Evolutionary conservation across 1,140 invertebrate species (phyloP), one percentile per base, ranked within the genome.

Genomic region (Drosophila suzukii): DNA sequence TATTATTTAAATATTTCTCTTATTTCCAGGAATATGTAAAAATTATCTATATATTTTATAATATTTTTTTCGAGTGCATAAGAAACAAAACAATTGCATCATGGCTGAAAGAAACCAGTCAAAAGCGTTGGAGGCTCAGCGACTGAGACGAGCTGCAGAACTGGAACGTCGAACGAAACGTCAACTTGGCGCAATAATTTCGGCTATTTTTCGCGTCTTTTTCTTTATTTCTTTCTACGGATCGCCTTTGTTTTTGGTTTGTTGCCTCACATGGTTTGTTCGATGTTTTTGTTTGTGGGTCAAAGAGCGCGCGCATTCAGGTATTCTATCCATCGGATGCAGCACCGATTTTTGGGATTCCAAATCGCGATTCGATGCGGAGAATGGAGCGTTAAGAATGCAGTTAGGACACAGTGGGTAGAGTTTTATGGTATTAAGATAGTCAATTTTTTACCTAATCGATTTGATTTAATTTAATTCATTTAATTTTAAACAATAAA

Each of bases 151-250:
- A 46, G 38, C 54, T 60, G 75, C 56, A 83, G 80, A 83, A 83
- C 81, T 83, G 80, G 76, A 83, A 83, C 79, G 65, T 60, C 65
- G 47, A 66, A 68, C 62, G 51, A 30, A 66, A 65, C 62, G 60
- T 81, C 73, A 81, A 78, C 63, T 79, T 83, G 81, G 61, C 81
- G 80, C 81, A 84, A 83, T 67, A 74, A 78, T 83, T 78, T 82
- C 53, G 53, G 68, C 68, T 71, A 58, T 72, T 71, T 71, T 36
- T 70, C 47, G 75, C 77, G 60, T 81, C 60, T 71, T 51, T 47
- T 59, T 58, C 32, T 49, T 50, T 49, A 50, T 51, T n/a, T 67
- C 43, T 66, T 47, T 55, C 47, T 49, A 51, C 36, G 47, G 54
- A 7, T 39, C 13, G 53, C 24, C 20, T 44, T 61, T 44, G 36